Evolutionary conservation across 2,113 vertebrate species (phyloP).

Genomic region (Mixornis gularis): DNA sequence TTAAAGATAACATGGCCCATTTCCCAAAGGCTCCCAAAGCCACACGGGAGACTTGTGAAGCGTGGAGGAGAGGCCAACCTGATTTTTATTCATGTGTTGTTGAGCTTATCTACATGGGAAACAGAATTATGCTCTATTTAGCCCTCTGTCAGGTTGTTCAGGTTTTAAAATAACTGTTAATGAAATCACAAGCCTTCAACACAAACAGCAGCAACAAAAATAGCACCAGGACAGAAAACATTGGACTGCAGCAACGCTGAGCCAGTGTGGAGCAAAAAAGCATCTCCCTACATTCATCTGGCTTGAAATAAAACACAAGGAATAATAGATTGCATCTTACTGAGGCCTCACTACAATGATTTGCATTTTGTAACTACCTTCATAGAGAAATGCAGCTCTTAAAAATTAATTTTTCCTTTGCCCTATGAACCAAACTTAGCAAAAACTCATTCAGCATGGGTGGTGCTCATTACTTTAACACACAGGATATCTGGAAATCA

Average conservation of each 20-base stretch:
- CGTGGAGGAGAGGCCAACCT: not conserved
- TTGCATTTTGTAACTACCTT: not conserved
- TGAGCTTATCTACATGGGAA: conserved; percentile 14
- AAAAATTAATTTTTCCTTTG: not conserved
- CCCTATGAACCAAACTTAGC: not conserved
- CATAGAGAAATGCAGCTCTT: not conserved
- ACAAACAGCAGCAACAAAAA: not conserved
- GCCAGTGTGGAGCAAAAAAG: not conserved
- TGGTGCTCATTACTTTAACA: not conserved
- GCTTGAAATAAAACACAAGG: not conserved
- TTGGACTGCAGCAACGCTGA: not conserved
- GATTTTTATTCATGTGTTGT: conserved; percentile 14
- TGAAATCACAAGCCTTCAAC: conserved; percentile 19
- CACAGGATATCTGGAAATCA: not conserved
- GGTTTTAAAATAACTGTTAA: conserved; percentile 25
- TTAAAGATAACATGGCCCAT: not conserved
- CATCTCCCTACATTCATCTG: not conserved
- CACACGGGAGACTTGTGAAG: not conserved
- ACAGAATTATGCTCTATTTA: conserved; percentile 13
- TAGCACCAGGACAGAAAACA: not conserved
- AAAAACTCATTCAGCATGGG: not conserved
- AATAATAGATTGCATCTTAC: not conserved
- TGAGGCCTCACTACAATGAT: not conserved
- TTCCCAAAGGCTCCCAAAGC: not conserved
- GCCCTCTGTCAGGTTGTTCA: not conserved